phyloP scores from a whole-genome alignment of 2,888 invertebrate genomes.

The Epiblema foenella region DNA sequence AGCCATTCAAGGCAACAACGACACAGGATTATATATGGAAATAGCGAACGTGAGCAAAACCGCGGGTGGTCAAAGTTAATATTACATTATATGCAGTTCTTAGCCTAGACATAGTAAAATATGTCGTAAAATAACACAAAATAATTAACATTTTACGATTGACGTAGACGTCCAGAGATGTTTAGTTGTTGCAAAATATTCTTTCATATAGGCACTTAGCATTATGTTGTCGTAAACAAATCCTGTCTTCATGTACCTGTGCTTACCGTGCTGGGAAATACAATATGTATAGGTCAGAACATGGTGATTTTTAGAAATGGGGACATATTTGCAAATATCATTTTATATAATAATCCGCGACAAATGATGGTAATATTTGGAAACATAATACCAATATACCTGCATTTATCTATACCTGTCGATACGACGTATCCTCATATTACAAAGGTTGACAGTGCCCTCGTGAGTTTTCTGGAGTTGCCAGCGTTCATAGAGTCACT shows the following conservation, averaged over 20 bases:
- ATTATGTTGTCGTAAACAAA: not conserved
- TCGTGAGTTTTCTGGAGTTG: no score
- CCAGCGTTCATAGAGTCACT: no score
- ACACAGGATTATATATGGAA: constrained; percentile 15
- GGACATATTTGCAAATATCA: not conserved
- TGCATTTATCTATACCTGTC: no score
- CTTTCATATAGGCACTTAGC: not conserved
- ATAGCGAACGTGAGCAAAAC: constrained; percentile 21
- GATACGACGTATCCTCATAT: no score
- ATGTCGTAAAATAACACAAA: constrained; percentile 25
- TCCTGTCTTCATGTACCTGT: not conserved
- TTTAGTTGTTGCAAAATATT: not conserved
- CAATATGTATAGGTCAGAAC: not conserved
- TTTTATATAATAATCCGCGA: not conserved
- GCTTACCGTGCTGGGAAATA: not conserved
- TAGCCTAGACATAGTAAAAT: constrained; percentile 11
- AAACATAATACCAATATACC: not conserved
- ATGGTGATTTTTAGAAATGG: no score
- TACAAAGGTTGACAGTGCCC: no score
- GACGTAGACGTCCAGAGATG: not conserved
- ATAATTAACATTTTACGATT: constrained; percentile 24
- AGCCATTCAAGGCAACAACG: constrained; percentile 16
- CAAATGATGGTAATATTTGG: not conserved
- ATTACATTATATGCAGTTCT: constrained; percentile 13
- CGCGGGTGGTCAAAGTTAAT: constrained; percentile 33